Evolutionary conservation across 1,140 invertebrate species (phyloP).

Genomic region (Pomacea maculata): DNA sequence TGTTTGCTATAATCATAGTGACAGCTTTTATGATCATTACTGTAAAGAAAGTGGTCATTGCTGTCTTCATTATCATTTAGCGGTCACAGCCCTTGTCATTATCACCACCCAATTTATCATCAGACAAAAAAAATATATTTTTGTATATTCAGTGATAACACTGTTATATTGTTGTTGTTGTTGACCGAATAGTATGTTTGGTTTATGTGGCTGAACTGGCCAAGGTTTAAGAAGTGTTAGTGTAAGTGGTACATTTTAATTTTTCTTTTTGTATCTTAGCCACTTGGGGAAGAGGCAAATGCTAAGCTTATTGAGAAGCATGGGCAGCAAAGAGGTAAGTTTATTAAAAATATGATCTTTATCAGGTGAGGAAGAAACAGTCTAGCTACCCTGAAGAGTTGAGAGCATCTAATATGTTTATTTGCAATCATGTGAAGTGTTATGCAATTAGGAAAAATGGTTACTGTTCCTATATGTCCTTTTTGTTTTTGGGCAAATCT

Average conservation of each 20-base stretch:
- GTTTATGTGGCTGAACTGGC: not conserved
- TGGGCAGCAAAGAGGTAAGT: conserved; percentile 69
- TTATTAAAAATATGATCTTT: too few relatives aligned
- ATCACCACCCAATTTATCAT: too few relatives aligned
- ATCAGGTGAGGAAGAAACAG: conserved; percentile 68
- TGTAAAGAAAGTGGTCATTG: too few relatives aligned
- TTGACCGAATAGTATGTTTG: not conserved
- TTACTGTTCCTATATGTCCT: not conserved
- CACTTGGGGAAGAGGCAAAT: conserved; percentile 48
- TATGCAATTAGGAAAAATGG: not conserved
- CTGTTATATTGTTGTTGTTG: too few relatives aligned
- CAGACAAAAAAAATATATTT: too few relatives aligned
- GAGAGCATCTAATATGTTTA: not conserved
- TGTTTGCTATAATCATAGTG: too few relatives aligned
- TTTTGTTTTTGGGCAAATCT: not conserved
- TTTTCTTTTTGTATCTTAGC: conserved; percentile 27
- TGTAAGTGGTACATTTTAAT: not conserved
- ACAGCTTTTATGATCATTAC: too few relatives aligned
- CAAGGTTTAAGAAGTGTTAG: conserved; percentile 23
- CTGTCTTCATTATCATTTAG: too few relatives aligned
- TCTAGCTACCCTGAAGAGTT: not conserved
- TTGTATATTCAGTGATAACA: too few relatives aligned
- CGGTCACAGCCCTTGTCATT: too few relatives aligned
- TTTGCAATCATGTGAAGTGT: not conserved
- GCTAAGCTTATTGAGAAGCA: conserved; percentile 71